Evolutionary conservation across 2,113 vertebrate genomes (phyloP).

Genomic region (Spermophilus dauricus): DNA sequence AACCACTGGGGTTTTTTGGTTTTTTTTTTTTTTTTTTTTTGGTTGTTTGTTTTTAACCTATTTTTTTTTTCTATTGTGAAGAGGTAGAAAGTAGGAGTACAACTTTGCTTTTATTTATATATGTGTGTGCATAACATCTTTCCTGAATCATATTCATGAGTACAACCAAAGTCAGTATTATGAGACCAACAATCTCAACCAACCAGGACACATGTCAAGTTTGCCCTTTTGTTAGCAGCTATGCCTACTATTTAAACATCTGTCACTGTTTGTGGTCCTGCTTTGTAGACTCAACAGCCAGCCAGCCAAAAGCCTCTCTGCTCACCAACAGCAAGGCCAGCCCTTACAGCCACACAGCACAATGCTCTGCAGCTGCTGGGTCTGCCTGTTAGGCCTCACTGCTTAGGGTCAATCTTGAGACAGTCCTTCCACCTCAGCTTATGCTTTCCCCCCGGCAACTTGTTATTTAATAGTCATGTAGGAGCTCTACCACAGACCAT

Average conservation of each 20-base stretch:
- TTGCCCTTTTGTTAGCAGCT: not conserved
- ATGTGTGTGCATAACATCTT: not conserved
- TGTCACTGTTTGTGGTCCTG: not conserved
- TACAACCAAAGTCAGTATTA: not conserved
- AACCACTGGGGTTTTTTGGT: not conserved
- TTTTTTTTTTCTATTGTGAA: constrained; percentile 1
- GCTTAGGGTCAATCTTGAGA: not conserved
- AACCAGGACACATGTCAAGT: not conserved
- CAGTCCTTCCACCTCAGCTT: not conserved
- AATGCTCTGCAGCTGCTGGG: not conserved
- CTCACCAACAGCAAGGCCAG: not conserved
- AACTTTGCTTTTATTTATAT: not conserved
- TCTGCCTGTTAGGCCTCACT: not conserved
- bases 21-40: not conserved
- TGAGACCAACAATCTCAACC: not conserved
- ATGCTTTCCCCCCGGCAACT: not conserved
- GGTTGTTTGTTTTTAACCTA: not conserved
- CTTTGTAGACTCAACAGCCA: not conserved
- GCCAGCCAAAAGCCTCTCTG: not conserved
- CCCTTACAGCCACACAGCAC: not conserved
- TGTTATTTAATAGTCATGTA: not conserved
- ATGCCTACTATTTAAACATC: constrained; percentile 18
- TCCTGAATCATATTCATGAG: not conserved
- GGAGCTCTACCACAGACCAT: not conserved
- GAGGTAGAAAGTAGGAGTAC: not conserved